Conservation (phyloP, 2,888 invertebrate species). For the Drosophila crucigera region DNA sequence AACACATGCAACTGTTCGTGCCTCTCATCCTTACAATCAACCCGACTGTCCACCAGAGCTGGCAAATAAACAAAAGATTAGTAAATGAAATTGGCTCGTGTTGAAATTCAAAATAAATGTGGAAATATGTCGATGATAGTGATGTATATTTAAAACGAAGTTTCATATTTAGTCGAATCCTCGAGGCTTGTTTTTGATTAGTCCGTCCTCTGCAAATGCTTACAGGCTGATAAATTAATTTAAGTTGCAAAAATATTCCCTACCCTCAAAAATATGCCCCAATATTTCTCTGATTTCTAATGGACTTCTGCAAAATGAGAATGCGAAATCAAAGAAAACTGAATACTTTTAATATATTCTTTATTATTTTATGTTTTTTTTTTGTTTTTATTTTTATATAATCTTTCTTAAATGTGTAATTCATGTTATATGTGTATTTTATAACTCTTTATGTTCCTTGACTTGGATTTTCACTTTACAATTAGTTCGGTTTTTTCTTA, state of each 20-base stretch:
- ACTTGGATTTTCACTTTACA: slow-evolving; percentile 58
- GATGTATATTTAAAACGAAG: not conserved
- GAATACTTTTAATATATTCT: slow-evolving; percentile 74
- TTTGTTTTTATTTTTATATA: slow-evolving; percentile 69
- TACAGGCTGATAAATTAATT: not conserved
- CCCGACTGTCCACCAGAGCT: slow-evolving; percentile 96
- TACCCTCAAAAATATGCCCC: not conserved
- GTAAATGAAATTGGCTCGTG: not conserved
- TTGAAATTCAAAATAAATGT: not conserved
- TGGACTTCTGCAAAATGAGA: not conserved
- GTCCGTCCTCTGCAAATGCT: not conserved
- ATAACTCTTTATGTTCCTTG: slow-evolving; percentile 63
- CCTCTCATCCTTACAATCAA: slow-evolving; percentile 95
- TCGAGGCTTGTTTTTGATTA: not conserved
- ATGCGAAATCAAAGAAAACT: not conserved
- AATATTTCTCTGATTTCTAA: too few relatives aligned
- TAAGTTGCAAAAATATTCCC: not conserved
- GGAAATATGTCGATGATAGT: not conserved
- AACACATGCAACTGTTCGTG: slow-evolving; percentile 94
- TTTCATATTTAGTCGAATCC: too few relatives aligned
- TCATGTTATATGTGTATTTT: slow-evolving; percentile 69
- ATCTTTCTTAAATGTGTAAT: slow-evolving; percentile 80
- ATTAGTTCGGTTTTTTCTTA: slow-evolving; percentile 42
- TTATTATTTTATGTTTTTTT: slow-evolving; percentile 56
- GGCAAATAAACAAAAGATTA: slow-evolving; percentile 87